Base-by-base conservation (phyloP, 2,797 vertebrate species). In the Aeoliscus strigatus region DNA sequence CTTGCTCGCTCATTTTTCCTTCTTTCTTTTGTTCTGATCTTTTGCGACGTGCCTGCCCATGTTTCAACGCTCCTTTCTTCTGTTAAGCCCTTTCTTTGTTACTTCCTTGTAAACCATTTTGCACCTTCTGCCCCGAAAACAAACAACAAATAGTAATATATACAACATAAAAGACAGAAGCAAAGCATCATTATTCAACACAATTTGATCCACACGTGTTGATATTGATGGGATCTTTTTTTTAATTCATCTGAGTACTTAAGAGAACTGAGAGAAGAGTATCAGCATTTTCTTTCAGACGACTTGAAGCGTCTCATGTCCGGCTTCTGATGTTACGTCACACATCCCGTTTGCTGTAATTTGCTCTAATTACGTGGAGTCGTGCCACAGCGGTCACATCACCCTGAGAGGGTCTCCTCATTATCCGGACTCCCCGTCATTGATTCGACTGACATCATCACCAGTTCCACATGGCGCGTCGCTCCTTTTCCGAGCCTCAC, bases 391-490 rank as follows among this genome's bases (percentile, higher is more conserved):
- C 14, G n/a, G 33, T 51, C 37, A 27, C 34, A 3, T 39, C 33
- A 30, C 39, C 12, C 41, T 1, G 30, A 66, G 51, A 54, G 59
- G 26, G 39, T 73, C 66, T 73, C 46, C 82, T 81, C 64, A 69
- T 85, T 82, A 81, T 81, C 74, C 50, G 15, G 27, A 63, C 64
- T 82, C 77, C 62, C 57, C 48, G 48, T 54, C 64, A 83, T 85
- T 73, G 79, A 87, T 83, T 54, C 53, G 32, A 54, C 69, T 74
- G 66, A 80, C 77, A 80, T 83, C 79, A 76, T 85, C 81, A 21
- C 48, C 15, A 15, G 52, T 69, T 60, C 34, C 65, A 63, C 72
- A 68, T 55, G 58, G 58, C 75, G 72, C 60, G 44, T 51, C 23
- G 57, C 71, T 78, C 73, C 77, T 65, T 77, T 72, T 69, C 52